Conservation (phyloP, 2,888 invertebrate genomes). For the Lasius fuliginosus region DNA sequence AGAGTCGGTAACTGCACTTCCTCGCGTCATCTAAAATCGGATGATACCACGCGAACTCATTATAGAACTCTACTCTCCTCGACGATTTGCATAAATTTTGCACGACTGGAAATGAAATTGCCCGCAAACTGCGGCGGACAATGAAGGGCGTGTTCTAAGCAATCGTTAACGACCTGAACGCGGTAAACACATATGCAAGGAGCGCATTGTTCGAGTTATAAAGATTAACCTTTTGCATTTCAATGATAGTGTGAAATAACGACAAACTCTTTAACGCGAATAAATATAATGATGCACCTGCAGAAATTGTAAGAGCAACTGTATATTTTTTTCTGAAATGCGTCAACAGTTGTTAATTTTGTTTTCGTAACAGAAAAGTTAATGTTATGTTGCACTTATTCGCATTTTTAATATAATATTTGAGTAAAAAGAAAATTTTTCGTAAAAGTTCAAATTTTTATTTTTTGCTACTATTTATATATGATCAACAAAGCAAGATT, state of each 20-base stretch:
- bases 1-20: constrained; percentile 41
- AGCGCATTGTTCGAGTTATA: constrained; percentile 32
- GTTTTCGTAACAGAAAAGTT: neutral
- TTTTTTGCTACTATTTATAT: constrained; percentile 8
- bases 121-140: constrained; percentile 70
- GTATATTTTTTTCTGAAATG: neutral
- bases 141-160: constrained; percentile 67
- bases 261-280: neutral
- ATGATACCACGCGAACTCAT: constrained; percentile 74
- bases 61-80: constrained; percentile 47
- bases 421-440: neutral
- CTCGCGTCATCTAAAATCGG: constrained; percentile 69
- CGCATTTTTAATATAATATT: neutral
- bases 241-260: constrained; percentile 2
- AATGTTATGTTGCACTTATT: neutral
- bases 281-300: constrained; percentile 10
- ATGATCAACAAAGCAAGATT: neutral
- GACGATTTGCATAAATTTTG: constrained; percentile 80
- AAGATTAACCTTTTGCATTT: constrained; percentile 23
- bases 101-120: constrained; percentile 76
- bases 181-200: constrained; percentile 15
- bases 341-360: neutral
- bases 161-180: constrained; percentile 64
- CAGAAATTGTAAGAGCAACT: neutral
- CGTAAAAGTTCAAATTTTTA: neutral